Conservation (phyloP, 2,113 vertebrate genomes). For the Tretioscincus oriximinensis region DNA sequence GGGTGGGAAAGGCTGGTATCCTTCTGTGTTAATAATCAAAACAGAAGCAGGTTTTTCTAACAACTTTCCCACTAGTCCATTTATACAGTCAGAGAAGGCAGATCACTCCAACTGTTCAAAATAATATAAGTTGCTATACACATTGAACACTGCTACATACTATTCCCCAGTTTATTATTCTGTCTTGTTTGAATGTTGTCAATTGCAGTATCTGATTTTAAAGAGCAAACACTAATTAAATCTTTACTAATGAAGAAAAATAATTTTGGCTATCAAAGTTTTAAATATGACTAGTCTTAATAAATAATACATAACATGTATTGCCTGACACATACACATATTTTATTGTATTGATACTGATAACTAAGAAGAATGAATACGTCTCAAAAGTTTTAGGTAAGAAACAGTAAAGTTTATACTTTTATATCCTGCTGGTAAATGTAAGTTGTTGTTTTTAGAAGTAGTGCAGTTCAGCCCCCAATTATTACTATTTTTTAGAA, state of each 20-base stretch:
- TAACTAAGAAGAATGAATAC: background rate
- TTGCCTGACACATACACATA: background rate
- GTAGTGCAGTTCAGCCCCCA: slow-evolving; percentile 44
- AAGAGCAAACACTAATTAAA: slow-evolving; percentile 10
- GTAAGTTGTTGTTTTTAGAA: slow-evolving; percentile 25
- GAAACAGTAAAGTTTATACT: slow-evolving; percentile 17
- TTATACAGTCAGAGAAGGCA: too few relatives aligned
- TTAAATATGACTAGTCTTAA: background rate
- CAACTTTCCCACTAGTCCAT: too few relatives aligned
- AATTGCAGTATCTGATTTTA: background rate
- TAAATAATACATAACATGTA: background rate
- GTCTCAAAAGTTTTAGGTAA: background rate
- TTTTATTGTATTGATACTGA: background rate
- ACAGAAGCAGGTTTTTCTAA: too few relatives aligned
- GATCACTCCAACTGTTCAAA: too few relatives aligned
- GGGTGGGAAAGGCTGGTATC: too few relatives aligned
- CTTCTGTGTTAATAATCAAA: too few relatives aligned
- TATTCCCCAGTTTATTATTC: background rate
- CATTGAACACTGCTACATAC: background rate
- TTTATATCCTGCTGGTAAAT: slow-evolving; percentile 25
- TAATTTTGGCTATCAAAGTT: background rate
- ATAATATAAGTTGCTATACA: background rate
- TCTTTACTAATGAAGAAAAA: background rate
- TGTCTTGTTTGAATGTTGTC: background rate
- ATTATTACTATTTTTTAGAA: slow-evolving; percentile 50